These are phyloP conservation scores for Autographa gamma DNA, from an alignment of 2,888 invertebrate genomes.

Conservation along the genomic window DNA sequence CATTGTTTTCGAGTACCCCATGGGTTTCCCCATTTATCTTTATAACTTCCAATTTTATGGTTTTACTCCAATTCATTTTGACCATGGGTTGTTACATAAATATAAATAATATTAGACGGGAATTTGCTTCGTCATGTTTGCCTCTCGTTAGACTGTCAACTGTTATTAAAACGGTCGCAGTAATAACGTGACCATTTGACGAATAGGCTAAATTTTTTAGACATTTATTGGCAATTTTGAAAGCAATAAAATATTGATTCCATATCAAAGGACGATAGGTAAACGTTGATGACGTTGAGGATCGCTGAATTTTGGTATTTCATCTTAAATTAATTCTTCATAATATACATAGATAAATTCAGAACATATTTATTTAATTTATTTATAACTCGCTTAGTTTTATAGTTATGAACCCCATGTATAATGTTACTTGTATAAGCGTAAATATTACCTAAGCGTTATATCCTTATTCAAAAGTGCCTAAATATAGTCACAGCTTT, in stretches of 20 bases:
- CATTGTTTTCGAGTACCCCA: slow-evolving; percentile 33
- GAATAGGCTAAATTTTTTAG: neutral
- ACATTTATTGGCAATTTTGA: neutral
- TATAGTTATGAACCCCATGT: no score
- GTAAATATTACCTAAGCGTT: no score
- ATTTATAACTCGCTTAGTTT: no score
- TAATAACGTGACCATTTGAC: slow-evolving; percentile 13
- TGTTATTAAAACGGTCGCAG: slow-evolving; percentile 20
- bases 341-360: no score
- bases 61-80: slow-evolving; percentile 16
- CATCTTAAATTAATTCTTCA: no score
- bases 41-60: slow-evolving; percentile 20
- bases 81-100: slow-evolving; percentile 14
- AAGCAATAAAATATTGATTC: neutral
- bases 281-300: neutral
- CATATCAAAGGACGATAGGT: no score
- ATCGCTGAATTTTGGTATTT: neutral
- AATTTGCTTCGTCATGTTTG: slow-evolving; percentile 26
- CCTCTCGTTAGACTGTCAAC: slow-evolving; percentile 14
- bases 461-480: no score
- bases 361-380: no score
- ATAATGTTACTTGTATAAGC: no score
- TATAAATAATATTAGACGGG: slow-evolving; percentile 17
- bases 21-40: slow-evolving; percentile 31
- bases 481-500: no score